A percentile compares a stretch with the other conserved stretches of the same genome.
Evolutionary conservation across 2,113 vertebrate species (phyloP).

Genomic region (Spea multiplicata): DNA sequence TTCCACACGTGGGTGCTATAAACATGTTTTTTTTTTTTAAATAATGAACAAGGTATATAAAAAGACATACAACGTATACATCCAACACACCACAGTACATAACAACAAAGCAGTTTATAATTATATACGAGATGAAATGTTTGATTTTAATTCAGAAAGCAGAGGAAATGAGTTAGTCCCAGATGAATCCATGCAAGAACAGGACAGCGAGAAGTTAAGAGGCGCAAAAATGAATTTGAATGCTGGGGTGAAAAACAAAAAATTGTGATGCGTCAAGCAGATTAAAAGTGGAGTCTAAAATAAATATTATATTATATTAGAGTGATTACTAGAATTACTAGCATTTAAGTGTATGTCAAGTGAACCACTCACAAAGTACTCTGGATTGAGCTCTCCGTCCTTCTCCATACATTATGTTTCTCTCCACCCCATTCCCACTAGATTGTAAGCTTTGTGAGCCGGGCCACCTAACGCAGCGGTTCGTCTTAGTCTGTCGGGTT

Average conservation of each 20-base stretch:
- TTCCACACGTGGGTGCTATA: no score
- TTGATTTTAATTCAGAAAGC: neutral
- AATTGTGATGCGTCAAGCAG: neutral
- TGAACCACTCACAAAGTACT: no score
- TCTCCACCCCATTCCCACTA: no score
- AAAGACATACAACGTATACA: neutral
- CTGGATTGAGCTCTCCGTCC: no score
- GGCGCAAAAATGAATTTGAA: neutral
- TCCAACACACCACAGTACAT: neutral
- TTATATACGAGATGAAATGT: no score
- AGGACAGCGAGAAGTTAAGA: neutral
- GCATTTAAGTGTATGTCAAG: no score
- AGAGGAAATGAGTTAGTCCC: neutral
- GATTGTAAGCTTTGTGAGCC: no score
- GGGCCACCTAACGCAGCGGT: no score
- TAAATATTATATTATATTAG: neutral
- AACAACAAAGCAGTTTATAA: neutral
- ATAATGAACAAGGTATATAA: neutral
- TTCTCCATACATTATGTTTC: no score
- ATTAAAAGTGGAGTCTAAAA: neutral
- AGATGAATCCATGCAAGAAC: slow-evolving; percentile 22
- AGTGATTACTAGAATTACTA: no score
- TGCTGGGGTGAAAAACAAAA: neutral
- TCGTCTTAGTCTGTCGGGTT: no score
- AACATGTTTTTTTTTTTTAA: no score